phyloP scores from a whole-genome alignment of 2,797 vertebrate genomes.

The Morus bassanus region DNA sequence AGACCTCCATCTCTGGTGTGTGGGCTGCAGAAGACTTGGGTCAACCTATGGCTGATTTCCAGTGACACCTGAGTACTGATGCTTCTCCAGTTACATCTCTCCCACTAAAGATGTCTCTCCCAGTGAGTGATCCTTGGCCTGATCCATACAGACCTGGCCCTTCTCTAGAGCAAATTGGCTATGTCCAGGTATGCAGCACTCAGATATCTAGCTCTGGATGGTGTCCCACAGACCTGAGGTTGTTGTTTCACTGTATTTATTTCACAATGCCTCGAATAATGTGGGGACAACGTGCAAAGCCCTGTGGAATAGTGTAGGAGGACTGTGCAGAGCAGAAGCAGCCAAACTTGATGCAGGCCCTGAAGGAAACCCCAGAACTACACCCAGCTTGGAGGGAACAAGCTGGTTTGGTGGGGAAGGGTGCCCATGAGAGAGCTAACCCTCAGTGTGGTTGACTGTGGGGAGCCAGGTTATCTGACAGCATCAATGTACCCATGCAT shows the following conservation, averaged over 20 bases:
- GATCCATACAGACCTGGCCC: neutral
- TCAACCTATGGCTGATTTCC: neutral
- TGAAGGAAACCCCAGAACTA: neutral
- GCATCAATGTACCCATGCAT: neutral
- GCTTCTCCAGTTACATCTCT: neutral
- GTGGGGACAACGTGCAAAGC: fast-evolving
- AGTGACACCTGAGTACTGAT: neutral
- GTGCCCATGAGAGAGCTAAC: neutral
- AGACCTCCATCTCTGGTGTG: neutral
- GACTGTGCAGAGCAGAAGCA: neutral
- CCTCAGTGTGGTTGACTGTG: neutral
- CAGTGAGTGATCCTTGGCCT: neutral
- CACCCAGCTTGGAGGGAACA: neutral
- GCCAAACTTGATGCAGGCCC: neutral
- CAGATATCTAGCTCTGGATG: neutral
- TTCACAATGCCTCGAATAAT: neutral
- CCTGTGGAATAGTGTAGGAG: neutral
- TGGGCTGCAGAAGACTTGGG: neutral
- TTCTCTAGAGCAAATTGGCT: neutral
- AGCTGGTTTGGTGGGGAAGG: neutral
- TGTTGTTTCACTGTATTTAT: fast-evolving
- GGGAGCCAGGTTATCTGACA: neutral
- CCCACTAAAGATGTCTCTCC: neutral
- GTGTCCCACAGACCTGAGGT: neutral
- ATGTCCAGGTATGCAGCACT: neutral